Percentiles rank a stretch among this genome's conserved stretches.
phyloP scores from a whole-genome alignment of 2,888 invertebrate genomes.

The Calameuta filiformis region DNA sequence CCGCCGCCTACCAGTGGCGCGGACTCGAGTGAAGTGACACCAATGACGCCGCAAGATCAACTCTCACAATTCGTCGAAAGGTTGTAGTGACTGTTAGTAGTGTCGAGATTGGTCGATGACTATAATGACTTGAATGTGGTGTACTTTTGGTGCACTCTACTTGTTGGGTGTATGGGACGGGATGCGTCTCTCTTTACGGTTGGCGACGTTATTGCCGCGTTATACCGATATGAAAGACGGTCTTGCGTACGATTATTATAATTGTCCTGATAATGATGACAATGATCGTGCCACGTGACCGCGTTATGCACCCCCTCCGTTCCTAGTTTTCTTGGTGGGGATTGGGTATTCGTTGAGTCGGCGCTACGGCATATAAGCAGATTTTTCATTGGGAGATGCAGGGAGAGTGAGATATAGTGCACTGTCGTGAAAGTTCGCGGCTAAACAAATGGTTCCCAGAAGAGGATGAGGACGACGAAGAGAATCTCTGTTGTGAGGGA shows the following conservation, averaged over 20 bases:
- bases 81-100: conserved; percentile 79
- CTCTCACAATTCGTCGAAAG: conserved; percentile 95
- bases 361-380: background rate
- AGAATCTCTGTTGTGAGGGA: background rate
- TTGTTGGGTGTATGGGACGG: background rate
- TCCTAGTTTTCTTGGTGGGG: conserved; percentile 2
- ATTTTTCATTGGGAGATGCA: background rate
- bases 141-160: background rate
- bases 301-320: conserved; percentile 1
- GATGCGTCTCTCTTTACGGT: background rate
- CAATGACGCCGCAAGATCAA: conserved; percentile 93
- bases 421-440: background rate
- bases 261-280: background rate
- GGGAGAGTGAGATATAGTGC: background rate
- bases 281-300: background rate
- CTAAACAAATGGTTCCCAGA: background rate
- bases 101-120: conserved; percentile 12
- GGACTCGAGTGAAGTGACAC: conserved; percentile 76
- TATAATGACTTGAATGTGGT: background rate
- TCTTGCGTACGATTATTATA: background rate
- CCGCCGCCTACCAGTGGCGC: conserved; percentile 67
- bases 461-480: background rate
- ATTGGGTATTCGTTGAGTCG: background rate
- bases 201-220: background rate
- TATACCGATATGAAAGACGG: background rate